Evolutionary conservation across 2,113 vertebrate genomes (phyloP), one percentile per base, ranked within the genome.

Genomic region (Ctenodactylus gundi): DNA sequence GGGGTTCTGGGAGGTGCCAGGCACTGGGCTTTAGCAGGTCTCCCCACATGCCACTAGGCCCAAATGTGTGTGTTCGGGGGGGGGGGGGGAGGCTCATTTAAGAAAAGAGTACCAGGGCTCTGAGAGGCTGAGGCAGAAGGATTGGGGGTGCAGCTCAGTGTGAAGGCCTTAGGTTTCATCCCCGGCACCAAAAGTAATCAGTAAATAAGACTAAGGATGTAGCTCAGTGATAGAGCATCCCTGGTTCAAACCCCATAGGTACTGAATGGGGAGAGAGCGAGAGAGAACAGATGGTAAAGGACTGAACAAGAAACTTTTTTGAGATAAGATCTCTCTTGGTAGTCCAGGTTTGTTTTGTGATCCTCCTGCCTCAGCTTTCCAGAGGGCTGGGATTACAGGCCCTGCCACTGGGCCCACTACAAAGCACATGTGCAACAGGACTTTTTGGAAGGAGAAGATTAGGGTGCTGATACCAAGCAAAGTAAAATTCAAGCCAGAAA

Each of bases 401-500:
- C n/a, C n/a, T n/a, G n/a, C n/a, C n/a, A n/a, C n/a, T n/a, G n/a
- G n/a, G n/a, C n/a, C n/a, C n/a, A n/a, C n/a, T n/a, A n/a, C n/a
- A n/a, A 88, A 5, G 15, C 31, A 39, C 0, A 36, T 80, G 29
- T 85, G 36, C 57, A 55, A 85, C 27, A 55, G 25, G 70, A 15
- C 27, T 73, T 80, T 83, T 62, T 46, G 39, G 73, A 88, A 91
- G 77, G 9, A 15, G 85, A 88, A 90, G n/a, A 57, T 78, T 83
- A 91, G n/a, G 27, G 23, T 64, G 29, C 49, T 90, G 78, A 53
- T 13, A 72, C 65, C 18, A 85, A 91, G 60, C 55, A 65, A 87
- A 87, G 15, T 87, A 90, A 77, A 90, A 93, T 68, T 87, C 49
- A 70, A 84, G 25, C 39, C 39, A 75, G 39, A 86, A 90, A 91